Base-by-base conservation (phyloP, 2,888 invertebrate species). In the Augiades crinisus region DNA sequence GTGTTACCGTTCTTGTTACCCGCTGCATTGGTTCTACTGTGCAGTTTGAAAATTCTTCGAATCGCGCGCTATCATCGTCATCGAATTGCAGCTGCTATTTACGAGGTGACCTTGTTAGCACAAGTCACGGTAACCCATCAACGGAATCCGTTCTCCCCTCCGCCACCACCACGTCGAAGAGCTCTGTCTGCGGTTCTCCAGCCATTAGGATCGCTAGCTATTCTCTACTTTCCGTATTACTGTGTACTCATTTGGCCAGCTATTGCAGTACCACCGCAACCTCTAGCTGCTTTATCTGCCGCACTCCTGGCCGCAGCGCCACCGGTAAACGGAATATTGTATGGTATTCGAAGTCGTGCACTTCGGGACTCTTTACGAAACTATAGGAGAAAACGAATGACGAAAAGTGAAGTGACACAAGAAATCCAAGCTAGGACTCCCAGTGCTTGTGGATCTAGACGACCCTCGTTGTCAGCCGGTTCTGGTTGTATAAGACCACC, bases 41-140 rank as follows among this genome's bases (percentile, higher is more conserved):
- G 94, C 80, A 95, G 95, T 68, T 81, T 94, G 34, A 94, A 94
- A 87, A 92, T 93, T 44, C 81, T 93, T 43, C 92, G 92, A 68
- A 93, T 93, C 52, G 93, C 93, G 5, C 84, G 93, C 0, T 95
- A 95, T 74, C 96, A 96, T 69, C 91, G 95, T 4, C 95, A 96
- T 72, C 91, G 95, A 54, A 96, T 96, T 62, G 95, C 95, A 19
- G 95, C 95, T 37, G 95, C 96, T 16, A 95, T 96, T 61, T 95
- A 95, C 81, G 95, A 96, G 87, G 95, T 95, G 33, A 95, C 95
- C 0, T 77, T 96, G 45, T 95, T 95, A 5, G 95, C 95, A 0
- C 95, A 96, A 83, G 95, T 95, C 59, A 95, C 95, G 41, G 95
- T 95, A 63, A 95, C 95, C 0, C 95, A 95, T 69, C 95, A 95